These are phyloP conservation scores for Netelia virgata DNA, from an alignment of 2,888 invertebrate species.

Conservation along the genomic window DNA sequence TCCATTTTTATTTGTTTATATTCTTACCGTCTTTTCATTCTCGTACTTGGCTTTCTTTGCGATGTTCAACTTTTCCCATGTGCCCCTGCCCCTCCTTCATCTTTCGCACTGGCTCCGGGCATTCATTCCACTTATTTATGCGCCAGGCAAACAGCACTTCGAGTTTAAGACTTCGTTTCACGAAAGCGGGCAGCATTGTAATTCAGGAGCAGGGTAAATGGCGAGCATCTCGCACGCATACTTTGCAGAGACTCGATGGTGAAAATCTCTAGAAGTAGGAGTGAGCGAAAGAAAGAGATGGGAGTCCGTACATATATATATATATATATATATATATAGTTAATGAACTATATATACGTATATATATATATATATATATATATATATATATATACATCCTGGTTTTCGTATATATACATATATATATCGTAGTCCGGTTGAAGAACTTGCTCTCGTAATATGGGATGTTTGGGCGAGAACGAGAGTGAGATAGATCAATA, in stretches of 20 bases:
- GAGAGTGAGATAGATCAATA: conserved; percentile 71
- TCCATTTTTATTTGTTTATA: conserved; percentile 10
- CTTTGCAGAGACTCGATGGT: neutral
- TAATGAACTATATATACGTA: too few species aligned
- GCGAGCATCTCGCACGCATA: conserved; percentile 29
- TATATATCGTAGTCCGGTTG: neutral
- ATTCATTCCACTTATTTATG: conserved; percentile 74
- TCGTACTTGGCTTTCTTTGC: conserved; percentile 9
- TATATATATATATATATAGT: too few species aligned
- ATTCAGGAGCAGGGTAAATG: conserved; percentile 75
- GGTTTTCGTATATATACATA: too few species aligned
- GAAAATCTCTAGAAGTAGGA: conserved; percentile 2
- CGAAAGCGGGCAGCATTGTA: conserved; percentile 73
- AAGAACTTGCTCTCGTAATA: neutral
- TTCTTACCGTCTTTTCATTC: conserved; percentile 22
- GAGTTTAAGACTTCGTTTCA: conserved; percentile 73
- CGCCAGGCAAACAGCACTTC: conserved; percentile 73
- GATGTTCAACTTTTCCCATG: conserved; percentile 38
- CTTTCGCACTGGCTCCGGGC: conserved; percentile 43
- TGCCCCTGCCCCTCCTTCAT: conserved; percentile 19
- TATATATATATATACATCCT: too few species aligned
- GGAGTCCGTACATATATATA: neutral
- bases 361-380: too few species aligned
- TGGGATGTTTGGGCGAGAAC: neutral
- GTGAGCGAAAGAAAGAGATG: neutral